Evolutionary conservation across 2,888 invertebrate species (phyloP).

Genomic region (Horisme vitalbata): DNA sequence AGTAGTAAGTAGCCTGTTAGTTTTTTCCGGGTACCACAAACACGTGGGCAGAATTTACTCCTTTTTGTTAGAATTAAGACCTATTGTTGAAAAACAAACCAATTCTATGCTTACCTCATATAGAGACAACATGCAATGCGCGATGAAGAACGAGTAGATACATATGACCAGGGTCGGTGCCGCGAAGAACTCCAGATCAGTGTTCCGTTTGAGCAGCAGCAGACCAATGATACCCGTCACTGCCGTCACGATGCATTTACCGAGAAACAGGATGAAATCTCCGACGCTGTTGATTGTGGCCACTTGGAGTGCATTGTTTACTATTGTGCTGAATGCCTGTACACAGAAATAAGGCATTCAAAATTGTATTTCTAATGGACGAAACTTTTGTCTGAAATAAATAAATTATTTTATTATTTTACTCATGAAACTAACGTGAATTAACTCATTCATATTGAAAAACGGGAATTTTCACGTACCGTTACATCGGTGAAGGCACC

Average conservation of each 20-base stretch:
- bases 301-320: slow-evolving; percentile 92
- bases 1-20: too few relatives aligned
- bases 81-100: neutral
- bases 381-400: too few relatives aligned
- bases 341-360: too few relatives aligned
- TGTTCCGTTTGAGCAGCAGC: slow-evolving; percentile 87
- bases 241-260: slow-evolving; percentile 90
- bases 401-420: too few relatives aligned
- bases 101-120: slow-evolving; percentile 88
- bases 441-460: too few relatives aligned
- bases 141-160: slow-evolving; percentile 94
- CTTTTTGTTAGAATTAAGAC: too few relatives aligned
- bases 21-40: too few relatives aligned
- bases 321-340: slow-evolving; percentile 93
- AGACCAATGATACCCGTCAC: slow-evolving; percentile 90
- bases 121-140: slow-evolving; percentile 95
- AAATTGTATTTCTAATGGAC: too few relatives aligned
- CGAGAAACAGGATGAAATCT: slow-evolving; percentile 95
- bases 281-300: slow-evolving; percentile 96
- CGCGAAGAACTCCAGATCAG: slow-evolving; percentile 91
- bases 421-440: too few relatives aligned
- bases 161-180: slow-evolving; percentile 93
- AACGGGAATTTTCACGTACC: too few relatives aligned
- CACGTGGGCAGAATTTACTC: too few relatives aligned
- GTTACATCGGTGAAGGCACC: too few relatives aligned